Evolutionary conservation across 2,113 vertebrate genomes (phyloP).

Genomic region (Clarias gariepinus): DNA sequence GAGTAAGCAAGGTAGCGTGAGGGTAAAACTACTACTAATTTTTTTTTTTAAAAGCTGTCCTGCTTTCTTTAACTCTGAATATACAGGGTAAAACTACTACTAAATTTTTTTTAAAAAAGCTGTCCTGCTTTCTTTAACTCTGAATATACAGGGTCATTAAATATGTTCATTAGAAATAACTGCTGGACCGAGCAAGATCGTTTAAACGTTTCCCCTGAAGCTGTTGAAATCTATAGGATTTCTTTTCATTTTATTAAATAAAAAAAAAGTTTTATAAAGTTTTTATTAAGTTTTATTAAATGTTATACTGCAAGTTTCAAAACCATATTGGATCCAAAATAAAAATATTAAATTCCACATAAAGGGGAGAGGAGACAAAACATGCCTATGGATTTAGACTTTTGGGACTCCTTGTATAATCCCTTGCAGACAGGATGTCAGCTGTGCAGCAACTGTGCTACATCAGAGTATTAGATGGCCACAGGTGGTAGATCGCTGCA

Average conservation of each 20-base stretch:
- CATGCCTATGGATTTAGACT: too few relatives aligned
- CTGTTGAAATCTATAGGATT: neutral
- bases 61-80: neutral
- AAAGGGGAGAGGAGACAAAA: too few relatives aligned
- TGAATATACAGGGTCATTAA: too few relatives aligned
- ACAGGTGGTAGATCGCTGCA: neutral
- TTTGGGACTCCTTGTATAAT: neutral
- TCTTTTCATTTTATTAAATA: too few relatives aligned
- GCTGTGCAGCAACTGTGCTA: neutral
- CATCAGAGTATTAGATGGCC: neutral
- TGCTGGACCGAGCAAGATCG: neutral
- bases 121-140: too few relatives aligned
- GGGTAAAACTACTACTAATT: neutral
- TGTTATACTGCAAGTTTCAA: too few relatives aligned
- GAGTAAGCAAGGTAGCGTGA: neutral
- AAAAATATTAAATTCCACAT: too few relatives aligned
- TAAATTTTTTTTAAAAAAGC: too few relatives aligned
- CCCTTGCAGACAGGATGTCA: conserved; percentile 5
- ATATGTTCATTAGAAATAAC: neutral
- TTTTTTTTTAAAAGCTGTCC: neutral
- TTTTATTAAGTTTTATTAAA: too few relatives aligned
- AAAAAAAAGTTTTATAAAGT: too few relatives aligned
- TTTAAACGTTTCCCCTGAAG: neutral
- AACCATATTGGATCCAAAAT: too few relatives aligned
- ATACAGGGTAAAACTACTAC: too few relatives aligned